Base-by-base conservation (phyloP, 2,797 vertebrate species). In the Columba guinea region DNA sequence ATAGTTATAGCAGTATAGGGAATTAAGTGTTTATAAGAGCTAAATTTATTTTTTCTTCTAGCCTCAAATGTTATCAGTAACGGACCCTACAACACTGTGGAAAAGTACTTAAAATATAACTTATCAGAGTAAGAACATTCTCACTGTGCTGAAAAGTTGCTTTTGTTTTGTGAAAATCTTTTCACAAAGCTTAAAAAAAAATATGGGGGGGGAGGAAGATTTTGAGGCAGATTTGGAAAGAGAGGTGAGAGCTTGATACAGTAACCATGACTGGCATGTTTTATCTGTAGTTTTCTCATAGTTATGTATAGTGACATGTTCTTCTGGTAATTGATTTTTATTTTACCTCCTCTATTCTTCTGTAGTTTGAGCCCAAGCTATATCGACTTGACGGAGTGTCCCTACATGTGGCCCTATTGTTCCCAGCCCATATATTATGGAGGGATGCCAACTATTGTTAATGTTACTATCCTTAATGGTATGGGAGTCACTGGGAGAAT, bases 321-420 rank as follows among this genome's bases (percentile, higher is more conserved):
- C 41, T 64, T 83, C 11, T 49, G 18, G 48, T 80, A 30, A 26
- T 26, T 82, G 6, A 28, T 20, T 39, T n/a, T 3, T 39, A 74
- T 81, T 76, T 84, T 81, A 7, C 21, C 24, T 81, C 4, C 22
- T 93, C 8, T 52, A 7, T 88, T 23, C 67, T 93, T 39, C 56
- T 93, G 39, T 95, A 99, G 99, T 96, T 97, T 99, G 77, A 99
- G 99, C 96, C 99, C 99, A 41, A 99, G 99, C 98, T 99, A 99
- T 97, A 98, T 99, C 44, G 99, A 99, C 96, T 98, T 99, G 94
- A 99, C 99, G 0, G 99, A 99, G 97, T 99, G 98, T 96, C 99
- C 99, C 4, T 99, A 99, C 98, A 99, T 99, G 99, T 99, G 99
- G 99, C 99, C 99, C 28, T 99, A 99, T 97, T 99, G 99, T 97